Percentiles rank a stretch among this genome's conserved stretches.
Evolutionary conservation across 2,113 vertebrate species (phyloP).

Genomic region (Sterrhoptilus dennistouni): DNA sequence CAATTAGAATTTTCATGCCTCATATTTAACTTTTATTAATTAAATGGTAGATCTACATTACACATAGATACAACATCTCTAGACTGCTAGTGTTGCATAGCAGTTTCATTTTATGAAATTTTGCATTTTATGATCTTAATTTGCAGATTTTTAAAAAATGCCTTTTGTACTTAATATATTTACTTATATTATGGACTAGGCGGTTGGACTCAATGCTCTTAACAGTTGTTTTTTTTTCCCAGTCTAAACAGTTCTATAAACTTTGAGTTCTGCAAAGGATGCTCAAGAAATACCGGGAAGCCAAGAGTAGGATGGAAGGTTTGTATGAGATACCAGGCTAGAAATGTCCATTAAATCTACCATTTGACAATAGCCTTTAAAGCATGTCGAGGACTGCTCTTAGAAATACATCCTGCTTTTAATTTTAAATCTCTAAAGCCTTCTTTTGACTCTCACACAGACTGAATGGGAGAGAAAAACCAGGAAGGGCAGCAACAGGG

Average conservation of each 20-base stretch:
- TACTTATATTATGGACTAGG: neutral
- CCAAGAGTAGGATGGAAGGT: neutral
- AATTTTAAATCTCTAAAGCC: neutral
- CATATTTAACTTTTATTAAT: neutral
- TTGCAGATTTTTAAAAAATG: neutral
- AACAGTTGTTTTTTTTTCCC: neutral
- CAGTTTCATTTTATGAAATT: neutral
- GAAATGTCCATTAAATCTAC: neutral
- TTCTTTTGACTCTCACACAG: neutral
- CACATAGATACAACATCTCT: neutral
- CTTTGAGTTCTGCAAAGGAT: neutral
- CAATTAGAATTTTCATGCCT: neutral
- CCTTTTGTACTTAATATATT: neutral
- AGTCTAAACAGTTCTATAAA: neutral
- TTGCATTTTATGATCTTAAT: neutral
- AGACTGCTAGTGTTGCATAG: neutral
- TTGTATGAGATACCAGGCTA: neutral
- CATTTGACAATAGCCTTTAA: neutral
- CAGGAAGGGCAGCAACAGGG: fast-evolving
- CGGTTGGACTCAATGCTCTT: neutral
- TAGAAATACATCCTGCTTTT: neutral
- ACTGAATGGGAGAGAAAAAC: neutral
- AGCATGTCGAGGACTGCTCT: neutral
- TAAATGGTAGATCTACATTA: neutral
- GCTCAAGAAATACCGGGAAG: neutral